Evolutionary conservation across 2,113 vertebrate genomes (phyloP).

Genomic region (Chaetorhynchus papuensis): DNA sequence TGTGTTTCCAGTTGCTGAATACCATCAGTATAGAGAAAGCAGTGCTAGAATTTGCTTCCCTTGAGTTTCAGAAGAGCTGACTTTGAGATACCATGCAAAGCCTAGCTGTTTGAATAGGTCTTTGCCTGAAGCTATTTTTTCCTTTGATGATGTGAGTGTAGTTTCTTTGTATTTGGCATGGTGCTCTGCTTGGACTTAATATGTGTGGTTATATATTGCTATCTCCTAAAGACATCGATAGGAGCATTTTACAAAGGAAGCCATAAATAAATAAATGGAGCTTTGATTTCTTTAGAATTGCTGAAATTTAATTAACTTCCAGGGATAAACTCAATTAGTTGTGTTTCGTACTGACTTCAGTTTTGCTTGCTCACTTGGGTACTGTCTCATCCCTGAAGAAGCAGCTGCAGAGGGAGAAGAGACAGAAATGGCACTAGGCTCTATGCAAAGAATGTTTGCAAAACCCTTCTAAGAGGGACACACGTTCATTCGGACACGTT

Average conservation of each 20-base stretch:
- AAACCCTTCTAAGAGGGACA: background rate
- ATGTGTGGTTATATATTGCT: background rate
- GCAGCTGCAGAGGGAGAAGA: background rate
- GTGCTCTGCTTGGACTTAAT: background rate
- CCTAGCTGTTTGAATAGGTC: background rate
- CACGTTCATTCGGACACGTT: rapidly evolving
- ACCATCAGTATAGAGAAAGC: background rate
- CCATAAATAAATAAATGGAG: conserved; percentile 32
- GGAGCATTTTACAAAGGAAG: conserved; percentile 24
- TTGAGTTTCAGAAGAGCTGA: conserved; percentile 2
- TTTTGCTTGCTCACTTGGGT: background rate
- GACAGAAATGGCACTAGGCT: background rate
- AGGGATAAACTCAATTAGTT: conserved; percentile 23
- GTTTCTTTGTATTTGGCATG: background rate
- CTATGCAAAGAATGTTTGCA: background rate
- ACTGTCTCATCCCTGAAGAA: background rate
- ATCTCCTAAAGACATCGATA: background rate
- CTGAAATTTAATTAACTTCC: conserved; percentile 53
- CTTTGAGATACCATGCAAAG: background rate
- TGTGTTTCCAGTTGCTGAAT: background rate
- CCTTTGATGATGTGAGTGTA: background rate
- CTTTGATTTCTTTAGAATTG: conserved; percentile 47
- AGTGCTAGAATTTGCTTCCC: background rate
- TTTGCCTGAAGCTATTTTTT: conserved; percentile 10
- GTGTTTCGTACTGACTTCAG: background rate